Percentiles rank a stretch among this genome's conserved stretches.
phyloP scores from a whole-genome alignment of 2,888 invertebrate species.

The Agelastica alni region DNA sequence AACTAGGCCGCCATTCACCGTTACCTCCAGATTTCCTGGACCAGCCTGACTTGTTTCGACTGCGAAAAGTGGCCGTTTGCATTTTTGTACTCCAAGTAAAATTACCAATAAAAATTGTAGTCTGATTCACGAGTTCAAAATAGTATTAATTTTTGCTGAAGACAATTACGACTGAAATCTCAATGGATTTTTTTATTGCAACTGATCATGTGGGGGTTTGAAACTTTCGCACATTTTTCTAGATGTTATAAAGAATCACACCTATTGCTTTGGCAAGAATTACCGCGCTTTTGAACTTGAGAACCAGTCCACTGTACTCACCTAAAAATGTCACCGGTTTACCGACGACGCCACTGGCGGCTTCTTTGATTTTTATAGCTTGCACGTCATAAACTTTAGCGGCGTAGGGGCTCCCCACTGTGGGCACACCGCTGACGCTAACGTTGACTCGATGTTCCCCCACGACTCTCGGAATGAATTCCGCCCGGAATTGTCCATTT shows the following conservation, averaged over 20 bases:
- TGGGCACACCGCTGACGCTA: slow-evolving; percentile 77
- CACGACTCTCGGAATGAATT: slow-evolving; percentile 88
- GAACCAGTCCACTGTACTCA: too few relatives aligned
- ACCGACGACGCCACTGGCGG: slow-evolving; percentile 84
- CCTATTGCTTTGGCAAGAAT: too few relatives aligned
- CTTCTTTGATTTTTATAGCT: slow-evolving; percentile 92
- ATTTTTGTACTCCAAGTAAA: too few relatives aligned
- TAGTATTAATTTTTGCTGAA: too few relatives aligned
- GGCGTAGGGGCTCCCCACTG: slow-evolving; percentile 91
- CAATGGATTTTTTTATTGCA: too few relatives aligned
- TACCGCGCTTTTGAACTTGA: too few relatives aligned
- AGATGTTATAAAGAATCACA: too few relatives aligned
- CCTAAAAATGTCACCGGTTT: slow-evolving; percentile 90
- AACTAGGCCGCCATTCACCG: slow-evolving; percentile 96
- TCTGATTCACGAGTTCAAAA: too few relatives aligned
- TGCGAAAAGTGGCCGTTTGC: slow-evolving; percentile 54
- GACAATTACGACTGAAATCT: too few relatives aligned
- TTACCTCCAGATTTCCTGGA: slow-evolving; percentile 97
- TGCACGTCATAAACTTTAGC: slow-evolving; percentile 94
- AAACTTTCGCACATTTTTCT: too few relatives aligned
- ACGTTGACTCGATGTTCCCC: slow-evolving; percentile 92
- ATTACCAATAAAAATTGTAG: not conserved
- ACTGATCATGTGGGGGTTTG: too few relatives aligned
- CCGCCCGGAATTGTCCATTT: slow-evolving; percentile 81
- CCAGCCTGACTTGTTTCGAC: slow-evolving; percentile 98